phyloP scores from a whole-genome alignment of 2,888 invertebrate genomes.

The Cosmia pyralina region DNA sequence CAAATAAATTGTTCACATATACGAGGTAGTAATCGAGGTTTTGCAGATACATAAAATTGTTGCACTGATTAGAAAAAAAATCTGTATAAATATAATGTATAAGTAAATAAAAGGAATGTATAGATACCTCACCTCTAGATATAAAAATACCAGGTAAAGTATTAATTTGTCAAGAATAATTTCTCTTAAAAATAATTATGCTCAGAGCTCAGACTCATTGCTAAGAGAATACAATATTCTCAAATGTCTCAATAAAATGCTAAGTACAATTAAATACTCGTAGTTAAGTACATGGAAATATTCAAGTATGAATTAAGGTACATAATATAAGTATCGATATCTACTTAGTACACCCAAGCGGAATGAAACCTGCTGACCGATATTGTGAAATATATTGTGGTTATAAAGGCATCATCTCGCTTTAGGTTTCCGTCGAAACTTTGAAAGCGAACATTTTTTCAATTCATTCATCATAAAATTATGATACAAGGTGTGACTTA shows the following conservation, averaged over 20 bases:
- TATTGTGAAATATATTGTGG: constrained; percentile 42
- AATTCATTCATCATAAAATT: constrained; percentile 56
- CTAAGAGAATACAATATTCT: constrained; percentile 27
- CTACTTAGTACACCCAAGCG: constrained; percentile 57
- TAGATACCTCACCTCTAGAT: constrained; percentile 44
- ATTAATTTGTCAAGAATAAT: constrained; percentile 18
- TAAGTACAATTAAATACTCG: no score
- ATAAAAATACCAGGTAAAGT: constrained; percentile 32
- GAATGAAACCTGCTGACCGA: constrained; percentile 60
- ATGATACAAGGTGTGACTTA: background rate
- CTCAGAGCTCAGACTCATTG: constrained; percentile 46
- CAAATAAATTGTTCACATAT: background rate
- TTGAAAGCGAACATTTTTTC: constrained; percentile 77
- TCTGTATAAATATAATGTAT: constrained; percentile 2
- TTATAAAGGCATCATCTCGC: constrained; percentile 75
- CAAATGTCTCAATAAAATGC: constrained; percentile 40
- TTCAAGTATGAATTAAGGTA: constrained; percentile 28
- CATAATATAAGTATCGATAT: constrained; percentile 50
- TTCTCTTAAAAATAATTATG: constrained; percentile 45
- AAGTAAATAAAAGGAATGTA: constrained; percentile 55
- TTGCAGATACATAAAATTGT: background rate
- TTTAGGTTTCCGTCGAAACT: constrained; percentile 84
- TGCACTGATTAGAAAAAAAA: constrained; percentile 37
- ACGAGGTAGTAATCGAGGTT: background rate
- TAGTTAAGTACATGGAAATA: constrained; percentile 57